Percentiles rank a stretch among this genome's conserved stretches.
Evolutionary conservation across 1,140 invertebrate genomes (phyloP).

Genomic region (Eriocheir sinensis): DNA sequence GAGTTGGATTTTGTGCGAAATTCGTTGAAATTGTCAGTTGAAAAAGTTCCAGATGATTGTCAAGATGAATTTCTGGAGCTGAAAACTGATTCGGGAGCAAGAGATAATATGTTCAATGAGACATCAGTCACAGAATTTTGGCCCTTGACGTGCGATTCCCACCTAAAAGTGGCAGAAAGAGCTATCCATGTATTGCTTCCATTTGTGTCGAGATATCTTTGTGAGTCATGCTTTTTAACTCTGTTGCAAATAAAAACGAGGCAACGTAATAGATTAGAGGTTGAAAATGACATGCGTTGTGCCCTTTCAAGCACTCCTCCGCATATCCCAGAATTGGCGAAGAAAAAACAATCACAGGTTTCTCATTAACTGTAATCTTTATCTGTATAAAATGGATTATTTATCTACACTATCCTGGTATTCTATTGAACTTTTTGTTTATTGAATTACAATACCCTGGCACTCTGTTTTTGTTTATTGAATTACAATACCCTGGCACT

Average conservation of each 20-base stretch:
- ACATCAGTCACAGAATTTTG: conserved; percentile 51
- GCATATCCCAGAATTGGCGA: too few species aligned
- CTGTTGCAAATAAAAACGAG: conserved; percentile 51
- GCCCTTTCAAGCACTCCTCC: too few species aligned
- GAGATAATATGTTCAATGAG: conserved; percentile 42
- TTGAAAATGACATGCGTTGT: conserved; percentile 39
- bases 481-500: too few species aligned
- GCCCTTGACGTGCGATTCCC: conserved; percentile 52
- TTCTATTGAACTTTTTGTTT: conserved; percentile 30
- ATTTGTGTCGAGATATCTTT: conserved; percentile 43
- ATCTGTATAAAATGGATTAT: conserved; percentile 36
- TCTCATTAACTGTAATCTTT: conserved; percentile 42
- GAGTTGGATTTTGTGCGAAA: too few species aligned
- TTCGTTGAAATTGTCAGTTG: too few species aligned
- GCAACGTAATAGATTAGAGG: conserved; percentile 47
- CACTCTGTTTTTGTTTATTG: too few species aligned
- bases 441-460: too few species aligned
- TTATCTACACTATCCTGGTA: not conserved
- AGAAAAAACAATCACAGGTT: conserved; percentile 60
- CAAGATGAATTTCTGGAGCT: conserved; percentile 54
- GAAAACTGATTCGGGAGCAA: conserved; percentile 48
- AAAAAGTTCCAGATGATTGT: conserved; percentile 54
- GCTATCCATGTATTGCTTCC: conserved; percentile 36
- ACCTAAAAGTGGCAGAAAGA: conserved; percentile 48
- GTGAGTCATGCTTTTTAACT: not conserved